phyloP scores from a whole-genome alignment of 1,140 invertebrate genomes.

The Carposina sasakii region DNA sequence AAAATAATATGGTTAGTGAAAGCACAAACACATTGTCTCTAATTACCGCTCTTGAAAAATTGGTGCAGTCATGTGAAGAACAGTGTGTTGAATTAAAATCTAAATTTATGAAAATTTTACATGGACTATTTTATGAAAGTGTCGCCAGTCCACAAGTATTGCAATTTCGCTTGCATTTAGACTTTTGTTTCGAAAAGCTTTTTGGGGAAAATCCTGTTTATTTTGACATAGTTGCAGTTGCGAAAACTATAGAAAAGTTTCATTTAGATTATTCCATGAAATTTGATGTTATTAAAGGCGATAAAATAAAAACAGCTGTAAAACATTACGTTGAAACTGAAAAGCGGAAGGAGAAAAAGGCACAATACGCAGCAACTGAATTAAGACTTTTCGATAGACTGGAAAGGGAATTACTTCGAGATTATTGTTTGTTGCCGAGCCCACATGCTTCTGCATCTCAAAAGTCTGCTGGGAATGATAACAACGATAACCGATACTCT shows the following conservation, averaged over 20 bases:
- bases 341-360: conserved; percentile 30
- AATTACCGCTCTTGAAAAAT: conserved; percentile 35
- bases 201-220: conserved; percentile 45
- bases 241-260: conserved; percentile 43
- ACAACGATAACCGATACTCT: no score
- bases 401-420: conserved; percentile 36
- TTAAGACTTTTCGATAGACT: conserved; percentile 41
- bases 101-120: conserved; percentile 49
- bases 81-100: conserved; percentile 33
- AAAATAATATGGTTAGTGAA: conserved; percentile 36
- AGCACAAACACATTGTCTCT: conserved; percentile 30
- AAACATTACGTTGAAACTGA: conserved; percentile 34
- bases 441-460: no score
- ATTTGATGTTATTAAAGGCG: conserved; percentile 40
- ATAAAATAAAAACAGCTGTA: conserved; percentile 35
- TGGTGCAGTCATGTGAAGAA: conserved; percentile 36
- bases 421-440: conserved; percentile 22
- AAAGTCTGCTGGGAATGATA: no score
- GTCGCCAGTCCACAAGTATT: conserved; percentile 44
- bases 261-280: conserved; percentile 45
- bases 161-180: conserved; percentile 47
- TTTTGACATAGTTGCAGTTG: conserved; percentile 36
- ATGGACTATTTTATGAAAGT: conserved; percentile 48
- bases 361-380: conserved; percentile 42
- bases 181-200: conserved; percentile 54